A percentile compares a stretch with the other conserved stretches of the same genome.
phyloP scores from a whole-genome alignment of 2,888 invertebrate genomes.

The Ormyrus pomaceus region DNA sequence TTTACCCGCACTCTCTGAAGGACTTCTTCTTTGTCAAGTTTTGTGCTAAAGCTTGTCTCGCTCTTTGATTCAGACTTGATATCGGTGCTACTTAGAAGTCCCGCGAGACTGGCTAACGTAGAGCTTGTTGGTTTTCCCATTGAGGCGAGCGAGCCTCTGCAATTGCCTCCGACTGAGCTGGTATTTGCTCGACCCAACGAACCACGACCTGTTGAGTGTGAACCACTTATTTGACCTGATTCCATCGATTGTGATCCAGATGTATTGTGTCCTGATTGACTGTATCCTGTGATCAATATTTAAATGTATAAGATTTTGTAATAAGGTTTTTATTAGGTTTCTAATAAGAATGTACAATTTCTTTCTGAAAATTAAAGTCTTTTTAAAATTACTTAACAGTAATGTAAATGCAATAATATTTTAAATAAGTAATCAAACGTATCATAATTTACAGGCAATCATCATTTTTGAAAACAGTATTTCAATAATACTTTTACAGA shows the following conservation, averaged over 20 bases:
- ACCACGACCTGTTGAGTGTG: constrained; percentile 77
- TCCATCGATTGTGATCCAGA: constrained; percentile 80
- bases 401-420: too few relatives aligned
- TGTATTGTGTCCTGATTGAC: constrained; percentile 77
- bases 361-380: too few relatives aligned
- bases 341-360: too few relatives aligned
- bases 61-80: constrained; percentile 74
- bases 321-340: too few relatives aligned
- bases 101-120: constrained; percentile 89
- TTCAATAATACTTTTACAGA: neutral
- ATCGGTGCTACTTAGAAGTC: constrained; percentile 82
- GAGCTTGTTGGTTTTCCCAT: constrained; percentile 93
- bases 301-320: too few relatives aligned
- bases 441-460: too few relatives aligned
- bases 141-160: constrained; percentile 87
- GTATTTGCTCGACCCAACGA: constrained; percentile 72
- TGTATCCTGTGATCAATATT: constrained; percentile 67
- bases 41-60: constrained; percentile 72
- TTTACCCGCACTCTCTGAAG: constrained; percentile 79
- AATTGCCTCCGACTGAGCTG: constrained; percentile 80
- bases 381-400: too few relatives aligned
- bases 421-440: too few relatives aligned
- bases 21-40: constrained; percentile 75
- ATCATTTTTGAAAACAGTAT: too few relatives aligned
- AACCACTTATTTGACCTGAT: constrained; percentile 75